Evolutionary conservation across 2,113 vertebrate species (phyloP).

Genomic region (Channa maculata): DNA sequence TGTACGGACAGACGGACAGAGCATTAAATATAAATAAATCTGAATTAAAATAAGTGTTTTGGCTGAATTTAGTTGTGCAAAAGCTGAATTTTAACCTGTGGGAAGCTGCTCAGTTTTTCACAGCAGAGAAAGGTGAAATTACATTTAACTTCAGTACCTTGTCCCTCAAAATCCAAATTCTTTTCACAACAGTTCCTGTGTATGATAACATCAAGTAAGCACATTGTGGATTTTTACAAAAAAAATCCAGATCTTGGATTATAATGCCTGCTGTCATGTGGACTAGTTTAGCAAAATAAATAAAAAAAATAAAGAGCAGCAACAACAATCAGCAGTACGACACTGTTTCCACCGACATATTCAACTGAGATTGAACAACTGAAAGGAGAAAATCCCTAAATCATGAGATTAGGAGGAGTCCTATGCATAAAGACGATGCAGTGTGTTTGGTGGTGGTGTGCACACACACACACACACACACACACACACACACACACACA

Average conservation of each 20-base stretch:
- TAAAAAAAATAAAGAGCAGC: constrained; percentile 1
- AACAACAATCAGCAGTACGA: background rate
- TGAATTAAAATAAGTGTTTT: background rate
- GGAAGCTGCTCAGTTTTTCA: constrained; percentile 6
- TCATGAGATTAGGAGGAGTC: constrained; percentile 36
- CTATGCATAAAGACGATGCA: constrained; percentile 14
- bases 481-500: constrained; percentile 8
- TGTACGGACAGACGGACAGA: constrained; percentile 65
- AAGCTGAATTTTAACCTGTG: constrained; percentile 16
- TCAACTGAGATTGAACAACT: constrained; percentile 26
- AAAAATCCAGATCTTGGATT: constrained; percentile 50
- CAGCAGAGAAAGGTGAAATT: background rate
- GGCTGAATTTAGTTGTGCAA: background rate
- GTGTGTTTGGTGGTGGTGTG: background rate
- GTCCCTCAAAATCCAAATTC: background rate
- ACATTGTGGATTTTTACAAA: constrained; percentile 57
- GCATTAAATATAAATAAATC: no score
- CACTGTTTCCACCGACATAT: constrained; percentile 11
- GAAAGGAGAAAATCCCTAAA: constrained; percentile 49
- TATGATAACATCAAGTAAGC: constrained; percentile 36
- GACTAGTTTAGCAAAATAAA: constrained; percentile 26
- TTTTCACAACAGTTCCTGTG: constrained; percentile 31
- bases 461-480: background rate
- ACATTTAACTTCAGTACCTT: constrained; percentile 2
- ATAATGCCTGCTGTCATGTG: constrained; percentile 46